Base-by-base conservation (phyloP, 1,140 invertebrate species). In the Drosophila nannoptera region DNA sequence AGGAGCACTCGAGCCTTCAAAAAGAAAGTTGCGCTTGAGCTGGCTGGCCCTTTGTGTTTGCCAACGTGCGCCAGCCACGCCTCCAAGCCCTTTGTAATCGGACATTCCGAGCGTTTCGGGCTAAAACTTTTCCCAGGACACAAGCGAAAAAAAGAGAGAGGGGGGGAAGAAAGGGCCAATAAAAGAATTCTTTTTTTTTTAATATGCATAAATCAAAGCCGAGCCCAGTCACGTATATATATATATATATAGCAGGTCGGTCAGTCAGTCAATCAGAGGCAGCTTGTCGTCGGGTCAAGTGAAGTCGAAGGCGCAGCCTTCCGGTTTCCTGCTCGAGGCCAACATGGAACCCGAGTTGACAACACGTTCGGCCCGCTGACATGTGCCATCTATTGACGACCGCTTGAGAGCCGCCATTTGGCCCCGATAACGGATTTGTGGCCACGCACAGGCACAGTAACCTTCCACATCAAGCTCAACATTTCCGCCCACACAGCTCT, bases 131-230 rank as follows among this genome's bases (percentile, higher is more conserved):
- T 78, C 45, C 29, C 48, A 33, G 14, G 46, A 50, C 8, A 8
- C 12, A 14, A 14, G 43, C 8, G 11, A 36, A 66, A 16, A 55
- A 60, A 36, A 66, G 14, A 55, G 55, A 63, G 9, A 54, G 33
- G 6, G 8, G 36, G 4, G 22, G 11, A 32, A 50, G 46, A 58
- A 59, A 43, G 16, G 42, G 55, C 71, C 75, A 75, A 73, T 76
- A 84, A 84, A 77, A 75, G 52, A 63, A 54, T 55, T 22, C 1
- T 22, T 22, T 22, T 22, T 22, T 22, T 78, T 77, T 84, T 84
- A 84, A 84, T 84, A 83, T 83, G 65, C 80, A 84, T 73, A 84
- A 73, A 76, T 80, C 68, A 50, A 60, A 65, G 46, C 29, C 45
- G 38, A 22, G 22, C 22, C 22, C 35, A 2, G 35, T 35, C 4